Evolutionary conservation across 64 coral and sea anemone species (phyloP), one percentile per base, ranked within the genome.

Genomic region (Porites australiensis): DNA sequence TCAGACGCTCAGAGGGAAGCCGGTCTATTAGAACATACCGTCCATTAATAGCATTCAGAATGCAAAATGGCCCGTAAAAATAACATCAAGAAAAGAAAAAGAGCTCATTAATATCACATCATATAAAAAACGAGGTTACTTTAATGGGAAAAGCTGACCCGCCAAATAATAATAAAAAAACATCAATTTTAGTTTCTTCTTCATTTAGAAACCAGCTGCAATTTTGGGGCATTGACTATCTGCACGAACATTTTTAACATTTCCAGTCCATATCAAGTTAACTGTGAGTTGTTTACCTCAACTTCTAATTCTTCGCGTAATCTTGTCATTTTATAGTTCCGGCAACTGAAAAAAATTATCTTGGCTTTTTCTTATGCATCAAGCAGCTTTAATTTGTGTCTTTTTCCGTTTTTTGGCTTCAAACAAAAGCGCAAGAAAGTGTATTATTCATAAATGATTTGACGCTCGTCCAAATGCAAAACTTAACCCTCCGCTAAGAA

Each of bases 41-140:
- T 19, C 61, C 61, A 84, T 84, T 84, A 84, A 51, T 37, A 66
- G 64, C 69, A 43, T 23, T 69, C 48, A 19, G n/a, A 84, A 84
- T 14, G 64, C 47, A 84, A 68, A 84, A 67, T 69, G 81, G 37
- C 81, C 81, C 44, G 79, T 83, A 50, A 84, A 83, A 84, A 84
- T 18, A 64, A 46, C 13, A 43, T 65, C 23, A 84, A 50, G 62
- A 84, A 67, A 84, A 84, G 81, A 84, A 84, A 75, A 67, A 52
- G 62, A 84, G 60, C 3, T 84, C 81, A 84, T 84, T 84, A 84
- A 84, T 69, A 68, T 84, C 19, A 16, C 81, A 84, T 84, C 81
- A 84, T 48, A 67, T 84, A 3, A 48, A 84, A 37, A 84, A 84
- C 69, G 62, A 84, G 69, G 12, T 12, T 64, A 45, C 13, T 66